These are phyloP conservation scores for Sinella curviseta DNA, from an alignment of 1,140 invertebrate genomes.

Conservation along the genomic window DNA sequence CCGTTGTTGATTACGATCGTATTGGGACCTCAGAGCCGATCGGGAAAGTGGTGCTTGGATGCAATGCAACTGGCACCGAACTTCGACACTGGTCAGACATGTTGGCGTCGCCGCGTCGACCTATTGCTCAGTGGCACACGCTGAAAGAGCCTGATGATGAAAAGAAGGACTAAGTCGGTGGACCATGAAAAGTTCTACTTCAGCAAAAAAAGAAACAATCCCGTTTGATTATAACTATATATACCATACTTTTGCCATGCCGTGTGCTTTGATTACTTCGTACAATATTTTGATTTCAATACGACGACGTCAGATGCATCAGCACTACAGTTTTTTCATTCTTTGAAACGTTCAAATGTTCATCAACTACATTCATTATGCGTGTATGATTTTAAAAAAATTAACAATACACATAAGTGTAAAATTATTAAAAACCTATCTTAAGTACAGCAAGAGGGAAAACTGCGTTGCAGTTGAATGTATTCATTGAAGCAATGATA, in stretches of 20 bases:
- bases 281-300: neutral
- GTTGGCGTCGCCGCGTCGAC: constrained; percentile 94
- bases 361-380: no score
- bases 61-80: constrained; percentile 95
- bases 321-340: no score
- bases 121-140: constrained; percentile 99
- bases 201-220: neutral
- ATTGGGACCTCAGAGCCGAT: constrained; percentile 99
- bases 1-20: constrained; percentile 99
- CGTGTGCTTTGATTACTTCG: neutral
- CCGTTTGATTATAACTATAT: neutral
- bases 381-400: no score
- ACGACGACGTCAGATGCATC: no score
- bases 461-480: no score
- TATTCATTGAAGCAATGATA: no score
- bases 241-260: no score
- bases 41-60: constrained; percentile 94
- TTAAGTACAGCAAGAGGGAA: no score
- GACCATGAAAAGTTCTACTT: neutral
- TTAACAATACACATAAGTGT: no score
- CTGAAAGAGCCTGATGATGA: constrained; percentile 95
- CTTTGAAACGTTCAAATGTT: no score
- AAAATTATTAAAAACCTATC: no score
- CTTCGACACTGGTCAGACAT: constrained; percentile 99
- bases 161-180: constrained; percentile 70